Evolutionary conservation across 2,113 vertebrate genomes (phyloP), one percentile per base, ranked within the genome.

Genomic region (Crocuta crocuta): DNA sequence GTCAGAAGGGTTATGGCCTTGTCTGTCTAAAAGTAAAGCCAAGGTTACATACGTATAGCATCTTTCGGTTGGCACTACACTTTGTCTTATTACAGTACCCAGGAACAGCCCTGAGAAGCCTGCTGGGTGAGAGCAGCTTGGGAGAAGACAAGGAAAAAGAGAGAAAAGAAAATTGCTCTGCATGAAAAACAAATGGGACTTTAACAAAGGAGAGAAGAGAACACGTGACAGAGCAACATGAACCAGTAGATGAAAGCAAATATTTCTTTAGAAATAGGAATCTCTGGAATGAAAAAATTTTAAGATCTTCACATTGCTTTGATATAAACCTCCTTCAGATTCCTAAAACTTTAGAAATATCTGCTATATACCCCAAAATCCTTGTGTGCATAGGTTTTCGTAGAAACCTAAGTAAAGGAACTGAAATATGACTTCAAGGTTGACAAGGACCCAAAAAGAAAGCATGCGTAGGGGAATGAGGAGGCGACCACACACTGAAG

Each of bases 311-410:
- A 16, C n/a, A 45, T 89, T 88, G 33, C 45, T 79, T 89, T 85
- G 19, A 94, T 73, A 1, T 82, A 92, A 96, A 95, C 19, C 31
- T 92, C 19, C 7, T 73, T 48, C 65, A 87, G 73, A 94, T 82
- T 83, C 39, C 50, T 87, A 79, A 94, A 35, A 48, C 24, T 89
- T 89, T 95, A 68, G 19, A 94, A 97, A 81, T 3, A 9, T 73
- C 73, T 83, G 45, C 33, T 73, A n/a, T 39, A 31, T 74, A 35
- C 23, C 12, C 61, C 13, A 15, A 63, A 90, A 48, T 55, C 61
- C 19, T 93, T 71, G 7, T 10, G 10, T 28, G 33, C 4, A 12
- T 82, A 4, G 45, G 28, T 93, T 76, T 82, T 61, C 15, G 35
- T 33, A 94, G 39, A 86, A 91, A 95, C 10, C 35, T 63, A 70